Percentiles rank a stretch among this genome's conserved stretches.
phyloP scores from a whole-genome alignment of 1,140 invertebrate genomes.

The Gonioctena quinquepunctata region DNA sequence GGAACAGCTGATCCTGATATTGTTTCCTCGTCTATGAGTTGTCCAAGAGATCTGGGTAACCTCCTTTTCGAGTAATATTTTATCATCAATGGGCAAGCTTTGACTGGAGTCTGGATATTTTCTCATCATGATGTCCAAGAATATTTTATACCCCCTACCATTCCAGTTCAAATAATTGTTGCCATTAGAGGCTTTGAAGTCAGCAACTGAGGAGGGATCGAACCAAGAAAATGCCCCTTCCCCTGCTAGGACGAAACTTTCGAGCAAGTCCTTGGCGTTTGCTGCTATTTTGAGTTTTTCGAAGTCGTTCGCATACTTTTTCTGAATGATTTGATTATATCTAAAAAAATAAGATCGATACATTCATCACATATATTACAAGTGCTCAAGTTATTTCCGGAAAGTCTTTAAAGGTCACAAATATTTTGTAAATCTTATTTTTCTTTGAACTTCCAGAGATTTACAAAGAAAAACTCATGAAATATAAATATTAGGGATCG shows the following conservation, averaged over 20 bases:
- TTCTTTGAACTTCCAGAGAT: no score
- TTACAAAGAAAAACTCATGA: no score
- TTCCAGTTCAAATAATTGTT: slow-evolving; percentile 40
- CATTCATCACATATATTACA: no score
- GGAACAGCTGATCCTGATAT: slow-evolving; percentile 38
- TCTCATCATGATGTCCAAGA: slow-evolving; percentile 45
- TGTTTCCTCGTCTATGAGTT: slow-evolving; percentile 57
- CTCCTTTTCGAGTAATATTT: slow-evolving; percentile 37
- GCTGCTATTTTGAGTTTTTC: slow-evolving; percentile 9
- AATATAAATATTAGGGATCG: no score
- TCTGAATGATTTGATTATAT: slow-evolving; percentile 15
- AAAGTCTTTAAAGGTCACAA: no score
- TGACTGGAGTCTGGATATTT: slow-evolving; percentile 36
- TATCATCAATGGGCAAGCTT: slow-evolving; percentile 36
- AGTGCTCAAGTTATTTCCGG: no score
- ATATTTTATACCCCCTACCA: slow-evolving; percentile 42
- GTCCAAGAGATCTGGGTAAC: slow-evolving; percentile 37
- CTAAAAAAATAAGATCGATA: no score
- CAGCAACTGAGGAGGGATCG: slow-evolving; percentile 15
- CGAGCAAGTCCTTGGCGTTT: not conserved
- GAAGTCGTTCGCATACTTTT: slow-evolving; percentile 17
- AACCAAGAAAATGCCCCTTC: slow-evolving; percentile 35
- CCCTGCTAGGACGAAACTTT: not conserved
- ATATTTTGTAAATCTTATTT: no score
- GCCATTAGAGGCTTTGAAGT: slow-evolving; percentile 33